phyloP scores from a whole-genome alignment of 2,888 invertebrate genomes.

The Drosophila fungiperda region DNA sequence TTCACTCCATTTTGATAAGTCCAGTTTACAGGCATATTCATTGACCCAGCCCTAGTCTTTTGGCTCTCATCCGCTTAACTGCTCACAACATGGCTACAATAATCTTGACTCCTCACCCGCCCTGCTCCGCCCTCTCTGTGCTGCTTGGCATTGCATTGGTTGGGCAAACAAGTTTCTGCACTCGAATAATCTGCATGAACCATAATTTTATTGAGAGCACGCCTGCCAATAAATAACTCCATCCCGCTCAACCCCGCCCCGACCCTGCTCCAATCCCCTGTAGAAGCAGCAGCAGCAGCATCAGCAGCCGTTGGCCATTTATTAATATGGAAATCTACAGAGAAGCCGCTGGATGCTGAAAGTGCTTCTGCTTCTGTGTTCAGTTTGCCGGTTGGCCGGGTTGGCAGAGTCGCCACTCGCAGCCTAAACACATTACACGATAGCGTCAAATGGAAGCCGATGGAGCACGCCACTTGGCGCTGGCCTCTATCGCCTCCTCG shows the following conservation, averaged over 20 bases:
- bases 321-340: constrained; percentile 80
- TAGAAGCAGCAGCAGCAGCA: neutral
- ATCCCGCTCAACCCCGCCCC: constrained; percentile 17
- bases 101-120: constrained; percentile 35
- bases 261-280: neutral
- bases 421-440: constrained; percentile 78
- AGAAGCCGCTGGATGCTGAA: constrained; percentile 62
- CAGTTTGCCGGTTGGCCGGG: constrained; percentile 3
- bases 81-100: constrained; percentile 64
- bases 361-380: constrained; percentile 51
- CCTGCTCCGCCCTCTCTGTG: neutral
- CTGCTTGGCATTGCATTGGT: neutral
- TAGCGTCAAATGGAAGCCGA: constrained; percentile 77
- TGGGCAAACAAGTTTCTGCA: constrained; percentile 76
- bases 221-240: constrained; percentile 79
- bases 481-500: constrained; percentile 24
- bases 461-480: constrained; percentile 57
- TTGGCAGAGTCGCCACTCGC: constrained; percentile 46
- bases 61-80: constrained; percentile 12
- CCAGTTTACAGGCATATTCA: constrained; percentile 45
- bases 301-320: constrained; percentile 68
- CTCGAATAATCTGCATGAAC: constrained; percentile 79
- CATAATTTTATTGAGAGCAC: constrained; percentile 80
- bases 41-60: constrained; percentile 12
- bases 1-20: constrained; percentile 66